These are phyloP conservation scores for Anticlea derivata DNA, from an alignment of 2,888 invertebrate species.

Conservation along the genomic window DNA sequence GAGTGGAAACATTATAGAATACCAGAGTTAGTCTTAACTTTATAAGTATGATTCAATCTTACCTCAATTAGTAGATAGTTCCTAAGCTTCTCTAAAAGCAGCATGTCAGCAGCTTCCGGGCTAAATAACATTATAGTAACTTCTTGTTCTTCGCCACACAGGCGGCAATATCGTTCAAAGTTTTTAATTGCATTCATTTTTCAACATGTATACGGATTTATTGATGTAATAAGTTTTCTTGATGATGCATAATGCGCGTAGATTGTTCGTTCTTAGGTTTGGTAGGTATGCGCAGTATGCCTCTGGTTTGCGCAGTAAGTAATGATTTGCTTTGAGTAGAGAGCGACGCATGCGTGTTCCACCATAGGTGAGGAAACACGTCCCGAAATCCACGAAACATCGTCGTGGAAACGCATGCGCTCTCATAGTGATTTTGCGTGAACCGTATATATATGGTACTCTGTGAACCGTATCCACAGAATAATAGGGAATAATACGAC, in stretches of 20 bases:
- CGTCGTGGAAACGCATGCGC: too few species aligned
- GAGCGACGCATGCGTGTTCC: conserved; percentile 14
- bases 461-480: too few species aligned
- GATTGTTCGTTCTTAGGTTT: too few species aligned
- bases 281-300: conserved; percentile 7
- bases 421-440: too few species aligned
- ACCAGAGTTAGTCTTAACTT: neutral
- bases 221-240: too few species aligned
- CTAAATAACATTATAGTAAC: conserved; percentile 86
- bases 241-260: conserved; percentile 1
- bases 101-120: conserved; percentile 86
- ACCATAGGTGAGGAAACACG: too few species aligned
- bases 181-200: conserved; percentile 43
- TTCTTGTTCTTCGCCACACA: conserved; percentile 85
- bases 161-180: conserved; percentile 84
- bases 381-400: too few species aligned
- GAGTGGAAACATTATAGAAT: too few species aligned
- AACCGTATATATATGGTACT: too few species aligned
- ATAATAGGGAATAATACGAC: too few species aligned
- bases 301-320: conserved; percentile 2
- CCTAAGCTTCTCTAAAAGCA: conserved; percentile 86
- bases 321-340: neutral
- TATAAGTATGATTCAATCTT: conserved; percentile 8
- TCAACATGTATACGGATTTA: too few species aligned
- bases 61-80: conserved; percentile 88